Conservation (phyloP, 2,888 invertebrate genomes). For the Rotaria sp. region DNA sequence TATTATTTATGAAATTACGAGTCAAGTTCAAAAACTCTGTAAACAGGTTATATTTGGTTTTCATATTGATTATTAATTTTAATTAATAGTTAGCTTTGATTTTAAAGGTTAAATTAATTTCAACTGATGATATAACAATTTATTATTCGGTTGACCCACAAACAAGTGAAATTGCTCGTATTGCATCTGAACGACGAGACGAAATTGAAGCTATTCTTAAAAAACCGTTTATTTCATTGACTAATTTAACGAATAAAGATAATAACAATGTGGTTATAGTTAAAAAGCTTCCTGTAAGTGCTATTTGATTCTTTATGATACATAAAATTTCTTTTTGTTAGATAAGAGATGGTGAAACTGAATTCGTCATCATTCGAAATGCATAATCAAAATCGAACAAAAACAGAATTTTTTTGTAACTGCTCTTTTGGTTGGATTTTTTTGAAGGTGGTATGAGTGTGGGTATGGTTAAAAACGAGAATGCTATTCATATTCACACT, state of each 20-base stretch:
- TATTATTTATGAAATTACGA: slow-evolving; percentile 84
- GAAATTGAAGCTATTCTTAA: slow-evolving; percentile 33
- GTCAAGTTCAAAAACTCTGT: slow-evolving; percentile 85
- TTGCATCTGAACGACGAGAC: slow-evolving; percentile 10
- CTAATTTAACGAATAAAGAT: background rate
- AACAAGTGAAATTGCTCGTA: slow-evolving; percentile 24
- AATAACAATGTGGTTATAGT: background rate
- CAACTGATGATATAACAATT: slow-evolving; percentile 39
- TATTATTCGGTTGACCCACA: slow-evolving; percentile 35
- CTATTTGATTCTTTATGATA: background rate
- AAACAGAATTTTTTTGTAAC: too few relatives aligned
- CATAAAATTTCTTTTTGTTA: background rate
- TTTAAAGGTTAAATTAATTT: slow-evolving; percentile 32
- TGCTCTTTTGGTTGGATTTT: too few relatives aligned
- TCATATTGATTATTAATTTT: background rate
- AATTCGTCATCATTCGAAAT: background rate
- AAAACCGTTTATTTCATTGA: slow-evolving; percentile 33
- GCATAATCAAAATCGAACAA: too few relatives aligned
- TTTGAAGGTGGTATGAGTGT: too few relatives aligned
- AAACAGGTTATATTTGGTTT: slow-evolving; percentile 66
- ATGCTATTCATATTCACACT: too few relatives aligned
- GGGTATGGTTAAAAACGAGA: too few relatives aligned
- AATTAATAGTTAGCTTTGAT: background rate
- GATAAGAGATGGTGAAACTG: slow-evolving; percentile 23
- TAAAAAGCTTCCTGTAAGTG: background rate